Percentiles rank a stretch among this genome's conserved stretches.
These are phyloP conservation scores for Percopsis omiscomaycus DNA, from an alignment of 2,797 vertebrate species.

Conservation along the genomic window DNA sequence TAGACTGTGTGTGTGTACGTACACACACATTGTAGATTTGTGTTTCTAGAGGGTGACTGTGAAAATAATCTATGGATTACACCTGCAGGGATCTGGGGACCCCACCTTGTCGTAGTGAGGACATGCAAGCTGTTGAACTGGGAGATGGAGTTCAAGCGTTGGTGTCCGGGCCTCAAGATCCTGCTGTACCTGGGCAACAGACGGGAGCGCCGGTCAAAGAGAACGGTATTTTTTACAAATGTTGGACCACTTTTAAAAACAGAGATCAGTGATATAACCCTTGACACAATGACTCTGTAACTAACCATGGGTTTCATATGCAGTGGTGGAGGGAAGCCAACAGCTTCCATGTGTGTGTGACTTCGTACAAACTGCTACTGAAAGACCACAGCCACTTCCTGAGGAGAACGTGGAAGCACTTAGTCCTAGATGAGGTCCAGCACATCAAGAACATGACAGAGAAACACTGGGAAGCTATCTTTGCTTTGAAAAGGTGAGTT, in stretches of 20 bases:
- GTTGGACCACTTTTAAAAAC: neutral
- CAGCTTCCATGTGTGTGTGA: slow-evolving; percentile 89
- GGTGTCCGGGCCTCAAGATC: slow-evolving; percentile 95
- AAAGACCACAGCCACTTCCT: slow-evolving; percentile 88
- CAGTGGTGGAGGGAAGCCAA: slow-evolving; percentile 89
- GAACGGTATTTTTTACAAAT: slow-evolving; percentile 81
- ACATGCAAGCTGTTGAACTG: slow-evolving; percentile 92
- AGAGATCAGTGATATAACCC: neutral
- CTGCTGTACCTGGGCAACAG: slow-evolving; percentile 91
- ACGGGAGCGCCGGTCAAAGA: slow-evolving; percentile 86
- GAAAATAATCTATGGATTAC: slow-evolving; percentile 7
- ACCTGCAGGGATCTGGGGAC: slow-evolving; percentile 92
- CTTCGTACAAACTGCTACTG: slow-evolving; percentile 92
- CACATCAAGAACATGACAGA: slow-evolving; percentile 90
- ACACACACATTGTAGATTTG: neutral
- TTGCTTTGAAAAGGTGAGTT: slow-evolving; percentile 85
- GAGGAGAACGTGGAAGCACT: slow-evolving; percentile 85
- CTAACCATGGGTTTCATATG: neutral
- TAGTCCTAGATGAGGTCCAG: slow-evolving; percentile 91
- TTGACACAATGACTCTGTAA: neutral
- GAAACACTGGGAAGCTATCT: slow-evolving; percentile 90
- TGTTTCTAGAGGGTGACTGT: neutral
- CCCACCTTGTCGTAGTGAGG: slow-evolving; percentile 93
- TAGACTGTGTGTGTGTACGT: neutral
- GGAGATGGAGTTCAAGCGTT: slow-evolving; percentile 97